Evolutionary conservation across 2,113 vertebrate genomes (phyloP), one percentile per base, ranked within the genome.

Genomic region (Cromileptes altivelis): DNA sequence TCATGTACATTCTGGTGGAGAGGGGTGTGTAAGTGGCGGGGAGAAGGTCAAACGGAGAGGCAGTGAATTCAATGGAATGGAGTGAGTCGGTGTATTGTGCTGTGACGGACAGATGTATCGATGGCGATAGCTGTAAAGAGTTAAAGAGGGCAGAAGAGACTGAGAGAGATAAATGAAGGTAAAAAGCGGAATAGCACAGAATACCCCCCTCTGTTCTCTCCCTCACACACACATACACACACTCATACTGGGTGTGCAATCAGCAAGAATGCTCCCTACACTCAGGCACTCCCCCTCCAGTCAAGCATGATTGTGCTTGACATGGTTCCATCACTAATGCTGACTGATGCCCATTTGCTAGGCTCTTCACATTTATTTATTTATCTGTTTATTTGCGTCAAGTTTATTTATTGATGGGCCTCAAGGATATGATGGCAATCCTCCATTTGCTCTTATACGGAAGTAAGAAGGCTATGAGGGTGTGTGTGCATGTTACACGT

Each of bases 331-430:
- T 94, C 93, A 90, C 92, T 93, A 91, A 94, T 92, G 93, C 92
- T 95, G 93, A 94, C 91, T 85, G 91, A 94, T 94, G 92, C 88
- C 94, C 93, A 86, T 95, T 95, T 93, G 87, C 85, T 18, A 47
- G 84, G 80, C 91, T 82, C 85, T 85, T 88, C 86, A 63, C 80
- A 89, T 93, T 96, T 94, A 96, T 95, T 95, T 95, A 96, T 96
- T 95, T 94, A 95, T 94, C 89, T 94, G 91, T 96, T 95, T 96
- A 95, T 95, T 95, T 94, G 89, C 60, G 83, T 93, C 89, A 80
- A 69, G 64, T 88, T 96, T 94, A 95, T 91, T 95, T 96, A 95
- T 96, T 96, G 89, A 96, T 94, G 92, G 80, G 64, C 79, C 88
- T 86, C 62, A 42, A 90, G 90, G 92, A 93, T 87, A 72, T 64